A percentile compares a stretch with the other conserved stretches of the same genome.
phyloP scores from a whole-genome alignment of 2,113 vertebrate species.

The Salvelinus fontinalis region DNA sequence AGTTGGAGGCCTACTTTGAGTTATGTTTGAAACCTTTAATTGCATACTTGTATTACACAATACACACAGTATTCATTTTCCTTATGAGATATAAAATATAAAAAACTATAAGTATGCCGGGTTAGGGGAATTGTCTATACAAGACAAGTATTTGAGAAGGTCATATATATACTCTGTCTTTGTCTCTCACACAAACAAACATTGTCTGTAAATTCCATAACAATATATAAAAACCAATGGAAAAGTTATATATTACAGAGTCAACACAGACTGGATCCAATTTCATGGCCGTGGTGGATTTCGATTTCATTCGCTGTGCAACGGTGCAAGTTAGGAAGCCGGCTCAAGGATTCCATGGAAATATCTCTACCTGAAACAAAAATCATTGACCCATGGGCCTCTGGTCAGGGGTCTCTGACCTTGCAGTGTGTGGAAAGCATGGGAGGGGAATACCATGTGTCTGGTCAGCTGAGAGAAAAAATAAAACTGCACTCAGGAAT shows the following conservation, averaged over 20 bases:
- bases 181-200: neutral
- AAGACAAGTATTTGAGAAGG: neutral
- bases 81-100: too few relatives aligned
- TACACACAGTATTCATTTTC: too few relatives aligned
- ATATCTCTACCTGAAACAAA: slow-evolving; percentile 10
- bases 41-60: too few relatives aligned
- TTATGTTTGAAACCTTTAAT: too few relatives aligned
- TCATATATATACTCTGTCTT: neutral
- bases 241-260: neutral
- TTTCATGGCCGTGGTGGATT: neutral
- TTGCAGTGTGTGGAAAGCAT: slow-evolving; percentile 5
- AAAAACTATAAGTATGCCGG: neutral
- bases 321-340: neutral
- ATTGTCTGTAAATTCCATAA: neutral
- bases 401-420: slow-evolving; percentile 8
- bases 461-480: neutral
- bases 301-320: neutral
- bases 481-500: neutral
- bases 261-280: slow-evolving; percentile 2
- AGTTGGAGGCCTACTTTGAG: too few relatives aligned
- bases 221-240: neutral
- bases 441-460: neutral
- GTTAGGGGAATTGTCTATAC: too few relatives aligned
- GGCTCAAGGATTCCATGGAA: slow-evolving; percentile 1
- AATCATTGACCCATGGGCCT: neutral